These are phyloP conservation scores for Biston stratarius DNA, from an alignment of 2,888 invertebrate species.

Conservation along the genomic window DNA sequence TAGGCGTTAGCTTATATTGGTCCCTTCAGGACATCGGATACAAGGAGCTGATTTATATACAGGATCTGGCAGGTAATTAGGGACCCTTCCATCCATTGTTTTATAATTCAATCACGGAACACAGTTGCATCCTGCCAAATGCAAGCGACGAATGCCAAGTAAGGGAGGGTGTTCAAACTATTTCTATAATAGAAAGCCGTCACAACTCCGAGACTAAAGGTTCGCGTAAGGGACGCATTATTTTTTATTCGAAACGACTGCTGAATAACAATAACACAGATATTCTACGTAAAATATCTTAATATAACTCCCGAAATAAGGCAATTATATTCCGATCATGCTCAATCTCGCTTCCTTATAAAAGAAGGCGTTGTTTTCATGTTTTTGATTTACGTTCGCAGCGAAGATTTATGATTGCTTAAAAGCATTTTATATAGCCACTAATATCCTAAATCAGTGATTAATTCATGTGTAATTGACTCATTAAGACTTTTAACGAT, in stretches of 20 bases:
- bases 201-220: slow-evolving; percentile 76
- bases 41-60: slow-evolving; percentile 48
- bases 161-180: slow-evolving; percentile 73
- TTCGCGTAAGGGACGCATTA: slow-evolving; percentile 80
- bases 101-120: slow-evolving; percentile 78
- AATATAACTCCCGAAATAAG: slow-evolving; percentile 76
- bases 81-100: slow-evolving; percentile 54
- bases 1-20: neutral
- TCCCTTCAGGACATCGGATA: slow-evolving; percentile 47
- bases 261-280: slow-evolving; percentile 77
- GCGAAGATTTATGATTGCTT: slow-evolving; percentile 73
- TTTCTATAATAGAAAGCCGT: slow-evolving; percentile 68
- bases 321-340: slow-evolving; percentile 82
- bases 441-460: slow-evolving; percentile 40
- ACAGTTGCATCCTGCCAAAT: slow-evolving; percentile 81
- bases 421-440: slow-evolving; percentile 64
- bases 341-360: slow-evolving; percentile 73
- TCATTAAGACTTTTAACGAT: slow-evolving; percentile 25
- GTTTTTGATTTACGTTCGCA: slow-evolving; percentile 72
- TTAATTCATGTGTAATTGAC: slow-evolving; percentile 36
- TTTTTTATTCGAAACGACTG: slow-evolving; percentile 78
- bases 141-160: slow-evolving; percentile 80
- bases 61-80: slow-evolving; percentile 47
- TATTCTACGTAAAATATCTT: slow-evolving; percentile 82
- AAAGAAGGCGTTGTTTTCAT: slow-evolving; percentile 68